Evolutionary conservation across 2,113 vertebrate genomes (phyloP).

Genomic region (Athene cunicularia): DNA sequence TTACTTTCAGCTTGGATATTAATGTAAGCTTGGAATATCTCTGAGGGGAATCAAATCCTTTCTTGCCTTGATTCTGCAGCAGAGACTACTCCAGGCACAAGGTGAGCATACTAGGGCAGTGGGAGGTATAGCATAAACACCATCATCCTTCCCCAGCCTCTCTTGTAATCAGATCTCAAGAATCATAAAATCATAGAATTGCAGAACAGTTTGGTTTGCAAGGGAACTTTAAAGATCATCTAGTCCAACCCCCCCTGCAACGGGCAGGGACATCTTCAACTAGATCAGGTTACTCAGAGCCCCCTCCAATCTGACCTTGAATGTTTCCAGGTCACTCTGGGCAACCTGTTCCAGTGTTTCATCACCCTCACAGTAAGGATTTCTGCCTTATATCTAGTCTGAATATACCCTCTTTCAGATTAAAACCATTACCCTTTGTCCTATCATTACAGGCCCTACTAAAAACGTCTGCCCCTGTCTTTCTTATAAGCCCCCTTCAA

Average conservation of each 20-base stretch:
- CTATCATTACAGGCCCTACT: too few species aligned
- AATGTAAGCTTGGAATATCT: background rate
- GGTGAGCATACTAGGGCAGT: accelerated
- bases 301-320: background rate
- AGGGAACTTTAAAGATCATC: background rate
- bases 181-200: background rate
- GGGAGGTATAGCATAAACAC: background rate
- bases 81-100: background rate
- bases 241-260: background rate
- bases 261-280: background rate
- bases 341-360: background rate
- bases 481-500: too few species aligned
- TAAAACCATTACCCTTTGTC: too few species aligned
- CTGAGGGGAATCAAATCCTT: background rate
- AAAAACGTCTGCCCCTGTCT: too few species aligned
- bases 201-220: background rate
- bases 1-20: background rate
- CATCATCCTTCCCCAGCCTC: background rate
- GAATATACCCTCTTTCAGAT: too few species aligned
- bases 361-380: background rate
- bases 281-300: background rate
- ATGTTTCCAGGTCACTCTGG: background rate
- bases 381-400: too few species aligned
- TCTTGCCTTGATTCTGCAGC: background rate
- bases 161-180: background rate